Conservation (phyloP, 2,113 vertebrate species). For the Acanthisitta chloris region DNA sequence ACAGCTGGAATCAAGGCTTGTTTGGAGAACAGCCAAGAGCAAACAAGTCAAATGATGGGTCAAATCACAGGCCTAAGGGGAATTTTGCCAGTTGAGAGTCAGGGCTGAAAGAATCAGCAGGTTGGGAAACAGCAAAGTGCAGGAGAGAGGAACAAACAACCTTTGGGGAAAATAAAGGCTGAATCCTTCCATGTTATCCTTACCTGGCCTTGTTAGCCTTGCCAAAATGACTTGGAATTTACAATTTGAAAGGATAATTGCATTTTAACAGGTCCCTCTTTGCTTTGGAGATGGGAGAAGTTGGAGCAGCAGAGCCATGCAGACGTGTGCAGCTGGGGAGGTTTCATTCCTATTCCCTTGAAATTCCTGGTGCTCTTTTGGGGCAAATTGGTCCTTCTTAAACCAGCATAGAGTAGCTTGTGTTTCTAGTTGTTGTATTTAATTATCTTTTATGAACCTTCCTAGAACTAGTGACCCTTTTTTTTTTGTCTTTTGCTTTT, state of each 20-base stretch:
- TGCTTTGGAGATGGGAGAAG: fast-evolving
- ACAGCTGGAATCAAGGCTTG: background rate
- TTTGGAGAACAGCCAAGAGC: background rate
- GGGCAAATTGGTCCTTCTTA: background rate
- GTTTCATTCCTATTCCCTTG: background rate
- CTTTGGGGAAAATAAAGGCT: background rate
- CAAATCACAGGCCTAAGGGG: background rate
- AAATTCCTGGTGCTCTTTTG: background rate
- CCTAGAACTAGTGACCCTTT: background rate
- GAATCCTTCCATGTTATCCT: background rate
- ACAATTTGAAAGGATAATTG: background rate
- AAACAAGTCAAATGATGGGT: background rate
- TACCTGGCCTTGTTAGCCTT: background rate
- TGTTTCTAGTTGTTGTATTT: background rate
- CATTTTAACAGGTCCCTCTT: background rate
- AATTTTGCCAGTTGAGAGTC: background rate
- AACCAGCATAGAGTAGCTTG: background rate
- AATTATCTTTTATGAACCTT: background rate
- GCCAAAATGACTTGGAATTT: background rate
- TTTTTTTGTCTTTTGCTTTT: background rate
- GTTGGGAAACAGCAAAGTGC: background rate
- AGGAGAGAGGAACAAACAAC: background rate
- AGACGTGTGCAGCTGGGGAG: fast-evolving
- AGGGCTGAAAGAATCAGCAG: background rate
- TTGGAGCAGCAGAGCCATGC: background rate